Conservation (phyloP, 1,140 invertebrate species). For the Trachymyrmex septentrionalis region DNA sequence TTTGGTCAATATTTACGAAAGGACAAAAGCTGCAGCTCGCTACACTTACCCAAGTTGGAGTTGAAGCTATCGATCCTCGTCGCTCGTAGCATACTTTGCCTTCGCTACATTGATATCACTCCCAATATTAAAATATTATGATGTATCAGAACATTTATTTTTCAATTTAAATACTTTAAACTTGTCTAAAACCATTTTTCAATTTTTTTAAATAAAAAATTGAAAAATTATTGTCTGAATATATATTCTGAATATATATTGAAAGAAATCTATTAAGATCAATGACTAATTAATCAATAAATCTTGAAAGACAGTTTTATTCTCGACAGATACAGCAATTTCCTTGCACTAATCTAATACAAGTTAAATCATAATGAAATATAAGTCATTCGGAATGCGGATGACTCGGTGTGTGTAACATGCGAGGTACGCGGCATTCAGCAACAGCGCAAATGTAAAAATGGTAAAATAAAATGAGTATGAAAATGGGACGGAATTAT, state of each 20-base stretch:
- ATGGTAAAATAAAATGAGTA: slow-evolving; percentile 32
- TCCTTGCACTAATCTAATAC: not conserved
- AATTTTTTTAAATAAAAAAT: not conserved
- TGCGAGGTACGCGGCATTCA: not conserved
- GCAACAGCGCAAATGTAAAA: not conserved
- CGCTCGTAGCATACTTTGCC: slow-evolving; percentile 49
- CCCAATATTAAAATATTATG: slow-evolving; percentile 1
- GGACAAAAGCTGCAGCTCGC: slow-evolving; percentile 59
- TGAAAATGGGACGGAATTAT: slow-evolving; percentile 22
- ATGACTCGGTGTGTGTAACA: not conserved
- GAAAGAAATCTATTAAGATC: not conserved
- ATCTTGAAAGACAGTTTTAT: not conserved
- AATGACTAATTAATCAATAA: not conserved
- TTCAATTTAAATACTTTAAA: too few species aligned
- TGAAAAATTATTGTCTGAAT: not conserved
- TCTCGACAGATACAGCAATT: not conserved
- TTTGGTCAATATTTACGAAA: slow-evolving; percentile 63
- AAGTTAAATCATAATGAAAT: not conserved
- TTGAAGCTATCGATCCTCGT: slow-evolving; percentile 48
- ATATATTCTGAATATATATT: too few species aligned
- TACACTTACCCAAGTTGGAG: slow-evolving; percentile 59
- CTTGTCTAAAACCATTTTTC: not conserved
- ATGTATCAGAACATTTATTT: not conserved
- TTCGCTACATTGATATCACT: slow-evolving; percentile 31
- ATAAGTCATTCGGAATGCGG: not conserved